Evolutionary conservation across 2,888 invertebrate genomes (phyloP).

Genomic region (Dorcus hopei): DNA sequence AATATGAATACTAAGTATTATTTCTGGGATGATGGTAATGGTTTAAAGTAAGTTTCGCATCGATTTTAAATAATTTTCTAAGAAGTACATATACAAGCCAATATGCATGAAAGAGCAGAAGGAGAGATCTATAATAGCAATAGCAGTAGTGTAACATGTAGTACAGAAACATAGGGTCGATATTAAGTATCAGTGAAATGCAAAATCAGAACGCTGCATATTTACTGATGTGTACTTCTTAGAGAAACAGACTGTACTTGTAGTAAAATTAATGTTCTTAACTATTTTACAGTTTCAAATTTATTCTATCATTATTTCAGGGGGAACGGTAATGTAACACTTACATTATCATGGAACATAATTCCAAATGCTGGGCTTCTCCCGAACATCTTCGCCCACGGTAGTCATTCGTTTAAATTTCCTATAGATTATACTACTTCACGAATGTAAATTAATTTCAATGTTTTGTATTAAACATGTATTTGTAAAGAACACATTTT

Average conservation of each 20-base stretch:
- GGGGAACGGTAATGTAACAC: slow-evolving; percentile 89
- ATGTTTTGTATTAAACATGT: background rate
- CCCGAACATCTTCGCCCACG: slow-evolving; percentile 80
- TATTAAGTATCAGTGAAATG: no score
- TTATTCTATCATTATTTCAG: slow-evolving; percentile 55
- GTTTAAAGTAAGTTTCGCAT: slow-evolving; percentile 70
- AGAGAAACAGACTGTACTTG: no score
- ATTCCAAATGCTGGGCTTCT: slow-evolving; percentile 97
- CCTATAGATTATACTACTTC: slow-evolving; percentile 81
- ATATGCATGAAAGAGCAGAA: no score
- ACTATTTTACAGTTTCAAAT: background rate
- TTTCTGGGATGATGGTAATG: slow-evolving; percentile 99
- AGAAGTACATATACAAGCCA: no score
- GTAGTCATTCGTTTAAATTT: slow-evolving; percentile 85
- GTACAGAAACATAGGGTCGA: no score
- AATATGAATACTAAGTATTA: slow-evolving; percentile 98
- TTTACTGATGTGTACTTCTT: no score
- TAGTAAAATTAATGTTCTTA: slow-evolving; percentile 2
- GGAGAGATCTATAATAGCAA: no score
- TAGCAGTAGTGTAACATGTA: no score
- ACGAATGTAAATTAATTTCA: slow-evolving; percentile 50
- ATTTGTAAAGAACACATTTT: no score
- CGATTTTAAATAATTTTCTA: no score
- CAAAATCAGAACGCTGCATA: no score
- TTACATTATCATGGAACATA: slow-evolving; percentile 96